Base-by-base conservation (phyloP, 2,888 invertebrate genomes). In the Eremobia ochroleuca region DNA sequence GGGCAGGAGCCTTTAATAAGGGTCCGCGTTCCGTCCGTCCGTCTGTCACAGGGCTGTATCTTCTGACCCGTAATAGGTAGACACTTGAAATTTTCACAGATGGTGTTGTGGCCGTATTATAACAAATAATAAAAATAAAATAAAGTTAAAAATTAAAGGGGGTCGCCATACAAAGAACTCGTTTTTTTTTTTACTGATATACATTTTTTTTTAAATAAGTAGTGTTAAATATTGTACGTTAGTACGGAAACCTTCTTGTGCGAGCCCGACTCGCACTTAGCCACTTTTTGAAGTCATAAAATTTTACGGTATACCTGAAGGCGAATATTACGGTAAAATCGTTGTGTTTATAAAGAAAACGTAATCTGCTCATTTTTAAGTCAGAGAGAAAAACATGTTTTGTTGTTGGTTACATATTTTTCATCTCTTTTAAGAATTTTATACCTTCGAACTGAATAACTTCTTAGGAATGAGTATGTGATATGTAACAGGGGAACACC, bases 301-400 rank as follows among this genome's bases (percentile, higher is more conserved):
- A 40, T 65, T 79, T 78, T 58, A 67, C 59, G 34, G 8, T 62
- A 31, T 40, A 49, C 40, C 25, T 64, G 49, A 61, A 49, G 18
- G 18, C 55, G 25, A 15, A 37, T 72, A 46, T 43, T 62, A 49
- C 34, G 55, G 18, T 25, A 15, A 55, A 55, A 55, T 49, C 37
- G 13, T 81, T 64, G 2, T 40, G 67, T 76, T 82, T n/a, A 31
- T 43, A 59, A 34, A 76, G 40, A 58, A 82, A 82, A 67, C 3
- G 15, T 6, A 62, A 0, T 82, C 9, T 1, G 18, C 9, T 52
- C 11, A 59, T 81, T 81, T 67, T 58, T 1, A 0, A 6, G 15
- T 6, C 2, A 8, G 49, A 43, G 49, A 43, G 34, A 49, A 65
- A 66, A 75, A 43, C 58, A 52, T n/a, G 31, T 55, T 40, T 2